These are phyloP conservation scores for Ceratotherium simum DNA, from an alignment of 2,113 vertebrate species.

Conservation along the genomic window DNA sequence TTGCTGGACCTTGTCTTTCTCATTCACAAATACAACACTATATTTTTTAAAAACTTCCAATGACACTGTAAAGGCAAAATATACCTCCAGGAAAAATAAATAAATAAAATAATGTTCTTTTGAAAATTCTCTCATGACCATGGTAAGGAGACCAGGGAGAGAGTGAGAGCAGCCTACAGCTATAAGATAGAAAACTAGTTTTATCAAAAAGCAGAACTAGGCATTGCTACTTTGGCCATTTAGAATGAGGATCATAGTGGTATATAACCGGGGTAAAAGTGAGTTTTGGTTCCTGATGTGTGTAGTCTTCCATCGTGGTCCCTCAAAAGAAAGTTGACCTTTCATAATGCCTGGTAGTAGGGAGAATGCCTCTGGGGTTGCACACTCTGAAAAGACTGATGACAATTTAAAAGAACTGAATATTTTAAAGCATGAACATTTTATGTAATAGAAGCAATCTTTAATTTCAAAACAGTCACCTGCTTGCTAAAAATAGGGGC, in stretches of 20 bases:
- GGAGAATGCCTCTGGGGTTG: neutral
- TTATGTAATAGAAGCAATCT: conserved; percentile 66
- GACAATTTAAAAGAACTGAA: conserved; percentile 50
- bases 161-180: conserved; percentile 17
- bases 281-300: neutral
- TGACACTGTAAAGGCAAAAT: conserved; percentile 22
- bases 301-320: neutral
- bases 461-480: conserved; percentile 74
- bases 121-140: neutral
- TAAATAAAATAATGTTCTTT: neutral
- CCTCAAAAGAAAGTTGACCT: conserved; percentile 20
- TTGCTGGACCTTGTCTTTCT: neutral
- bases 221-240: neutral
- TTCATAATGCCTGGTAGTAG: neutral
- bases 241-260: neutral
- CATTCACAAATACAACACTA: neutral
- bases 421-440: conserved; percentile 67
- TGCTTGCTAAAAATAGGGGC: conserved; percentile 77
- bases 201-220: neutral
- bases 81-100: neutral
- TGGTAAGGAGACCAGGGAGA: neutral
- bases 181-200: conserved; percentile 5
- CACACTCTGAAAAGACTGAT: conserved; percentile 16
- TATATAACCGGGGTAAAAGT: neutral
- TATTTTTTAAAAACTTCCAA: neutral